Base-by-base conservation (phyloP, 2,797 vertebrate genomes). In the Ctenopoma kingsleyae region DNA sequence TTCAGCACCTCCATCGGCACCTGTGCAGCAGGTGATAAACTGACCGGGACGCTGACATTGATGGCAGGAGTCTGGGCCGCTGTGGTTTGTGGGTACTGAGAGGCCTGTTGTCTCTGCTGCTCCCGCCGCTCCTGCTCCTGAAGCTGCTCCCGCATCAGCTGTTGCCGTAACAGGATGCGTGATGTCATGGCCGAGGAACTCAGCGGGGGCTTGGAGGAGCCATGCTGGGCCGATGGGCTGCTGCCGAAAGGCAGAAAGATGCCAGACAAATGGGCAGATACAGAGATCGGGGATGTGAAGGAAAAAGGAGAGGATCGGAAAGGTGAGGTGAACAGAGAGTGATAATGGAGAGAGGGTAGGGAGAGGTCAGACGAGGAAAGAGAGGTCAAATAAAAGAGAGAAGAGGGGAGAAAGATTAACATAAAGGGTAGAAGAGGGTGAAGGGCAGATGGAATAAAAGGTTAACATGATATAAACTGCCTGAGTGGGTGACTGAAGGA, bases 61-160 rank as follows among this genome's bases (percentile, higher is more conserved):
- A 99, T 98, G 93, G 97, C 97, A 10, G 97, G 96, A 47, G 96
- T 98, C 93, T 97, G 97, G 60, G 92, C 91, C 58, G 93, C 87
- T 0, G 95, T 90, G 52, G 93, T 93, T 78, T 96, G 96, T 87
- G 96, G 94, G 94, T 96, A 97, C 85, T 95, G 95, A 76, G 96
- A 93, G 78, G 94, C 95, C 82, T 96, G 97, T 73, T 95, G 96
- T 83, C 89, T 82, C 86, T 96, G 96, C 93, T 96, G 96, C 90
- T 99, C 98, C 75, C 96, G 94, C 63, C 97, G 95, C 91, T 99
- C 98, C 89, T 99, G 97, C 92, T 98, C 96, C 93, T 98, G 96
- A 85, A 99, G 96, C 94, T 99, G 97, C 94, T 99, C 97, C 87
- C 97, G 96, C 97, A 98, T 98, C 95, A 99, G 95, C 94, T 99